Percentiles rank a stretch among this genome's conserved stretches.
Conservation (phyloP, 2,888 invertebrate species). For the Caenorhabditis macrosperma region DNA sequence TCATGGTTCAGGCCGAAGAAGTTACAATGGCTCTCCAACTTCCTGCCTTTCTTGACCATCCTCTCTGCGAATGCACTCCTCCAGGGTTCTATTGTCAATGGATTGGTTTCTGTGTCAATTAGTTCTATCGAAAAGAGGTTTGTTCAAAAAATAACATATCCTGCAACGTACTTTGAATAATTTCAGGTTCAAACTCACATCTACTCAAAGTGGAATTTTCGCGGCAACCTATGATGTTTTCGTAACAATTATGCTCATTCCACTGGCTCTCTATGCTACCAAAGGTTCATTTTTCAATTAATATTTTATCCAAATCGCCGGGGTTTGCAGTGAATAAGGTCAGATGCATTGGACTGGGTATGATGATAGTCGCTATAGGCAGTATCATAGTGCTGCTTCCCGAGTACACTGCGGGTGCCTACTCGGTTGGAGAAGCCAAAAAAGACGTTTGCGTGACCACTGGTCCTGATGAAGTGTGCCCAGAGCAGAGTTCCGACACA, state of each 20-base stretch:
- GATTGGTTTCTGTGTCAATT: conserved; percentile 69
- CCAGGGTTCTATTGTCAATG: conserved; percentile 72
- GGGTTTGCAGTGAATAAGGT: conserved; percentile 68
- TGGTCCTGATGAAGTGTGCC: conserved; percentile 26
- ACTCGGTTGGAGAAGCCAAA: conserved; percentile 50
- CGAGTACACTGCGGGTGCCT: conserved; percentile 65
- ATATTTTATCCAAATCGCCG: not conserved
- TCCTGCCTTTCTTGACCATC: conserved; percentile 62
- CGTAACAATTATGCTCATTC: conserved; percentile 66
- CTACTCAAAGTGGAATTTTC: conserved; percentile 68
- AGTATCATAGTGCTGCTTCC: conserved; percentile 64
- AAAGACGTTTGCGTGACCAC: conserved; percentile 39
- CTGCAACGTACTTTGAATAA: not conserved
- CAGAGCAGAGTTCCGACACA: conserved; percentile 8
- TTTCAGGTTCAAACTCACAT: conserved; percentile 65
- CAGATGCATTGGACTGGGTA: conserved; percentile 64
- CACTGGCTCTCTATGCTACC: conserved; percentile 61
- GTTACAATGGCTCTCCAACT: conserved; percentile 58
- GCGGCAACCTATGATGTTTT: conserved; percentile 70
- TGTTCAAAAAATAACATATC: not conserved
- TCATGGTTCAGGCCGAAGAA: conserved; percentile 50
- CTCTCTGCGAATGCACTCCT: conserved; percentile 65
- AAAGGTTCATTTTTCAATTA: conserved; percentile 42
- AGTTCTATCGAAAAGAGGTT: conserved; percentile 70
- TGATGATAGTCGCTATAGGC: conserved; percentile 68